Evolutionary conservation across 2,797 vertebrate genomes (phyloP).

Genomic region (Melanitta fusca): DNA sequence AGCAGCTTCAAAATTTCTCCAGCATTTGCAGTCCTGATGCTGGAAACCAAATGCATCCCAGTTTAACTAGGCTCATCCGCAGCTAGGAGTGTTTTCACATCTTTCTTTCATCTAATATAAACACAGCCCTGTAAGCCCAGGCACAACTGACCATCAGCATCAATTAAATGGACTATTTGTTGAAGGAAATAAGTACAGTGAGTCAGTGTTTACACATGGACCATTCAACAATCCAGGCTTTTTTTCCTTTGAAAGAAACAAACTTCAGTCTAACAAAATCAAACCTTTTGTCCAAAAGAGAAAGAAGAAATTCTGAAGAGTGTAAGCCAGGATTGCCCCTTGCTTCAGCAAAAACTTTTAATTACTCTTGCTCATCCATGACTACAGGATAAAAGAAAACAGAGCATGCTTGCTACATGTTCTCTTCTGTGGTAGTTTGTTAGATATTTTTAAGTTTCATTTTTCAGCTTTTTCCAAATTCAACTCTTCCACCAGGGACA

Average conservation of each 20-base stretch:
- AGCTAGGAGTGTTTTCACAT: background rate
- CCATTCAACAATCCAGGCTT: background rate
- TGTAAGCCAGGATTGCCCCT: background rate
- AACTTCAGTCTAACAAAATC: background rate
- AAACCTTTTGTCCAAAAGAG: background rate
- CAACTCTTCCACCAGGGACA: background rate
- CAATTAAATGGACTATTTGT: background rate
- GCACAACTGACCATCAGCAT: background rate
- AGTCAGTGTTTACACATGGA: background rate
- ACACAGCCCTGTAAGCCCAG: background rate
- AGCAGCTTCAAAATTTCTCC: slow-evolving; percentile 9
- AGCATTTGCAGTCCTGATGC: background rate
- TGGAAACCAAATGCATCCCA: background rate
- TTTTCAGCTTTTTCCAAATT: background rate
- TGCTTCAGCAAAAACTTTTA: background rate
- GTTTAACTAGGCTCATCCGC: background rate
- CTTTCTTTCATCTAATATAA: background rate
- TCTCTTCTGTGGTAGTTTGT: background rate
- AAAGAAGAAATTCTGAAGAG: background rate
- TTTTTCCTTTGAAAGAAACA: background rate
- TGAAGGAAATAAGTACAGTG: background rate
- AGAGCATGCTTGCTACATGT: background rate
- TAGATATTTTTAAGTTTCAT: background rate
- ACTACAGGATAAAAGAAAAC: background rate
- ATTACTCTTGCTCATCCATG: background rate